Percentiles rank a stretch among this genome's conserved stretches.
phyloP scores from a whole-genome alignment of 1,140 invertebrate species.

The Conus betulinus region DNA sequence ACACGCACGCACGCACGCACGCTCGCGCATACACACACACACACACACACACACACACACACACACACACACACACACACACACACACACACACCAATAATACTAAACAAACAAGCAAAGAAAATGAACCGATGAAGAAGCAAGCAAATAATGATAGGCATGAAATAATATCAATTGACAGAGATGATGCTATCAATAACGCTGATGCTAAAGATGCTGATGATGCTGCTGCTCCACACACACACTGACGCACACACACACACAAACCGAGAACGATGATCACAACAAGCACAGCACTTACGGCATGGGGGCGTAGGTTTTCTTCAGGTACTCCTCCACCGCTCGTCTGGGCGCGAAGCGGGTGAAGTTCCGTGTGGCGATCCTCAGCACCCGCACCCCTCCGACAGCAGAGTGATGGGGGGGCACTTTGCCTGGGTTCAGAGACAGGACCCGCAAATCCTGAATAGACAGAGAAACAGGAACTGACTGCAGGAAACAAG shows the following conservation, averaged over 20 bases:
- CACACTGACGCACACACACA: too few species aligned
- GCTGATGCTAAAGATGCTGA: too few species aligned
- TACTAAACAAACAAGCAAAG: background rate
- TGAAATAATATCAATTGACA: too few species aligned
- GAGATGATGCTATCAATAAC: too few species aligned
- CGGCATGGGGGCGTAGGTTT: constrained; percentile 28
- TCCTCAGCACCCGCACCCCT: constrained; percentile 49
- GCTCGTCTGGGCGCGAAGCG: constrained; percentile 25
- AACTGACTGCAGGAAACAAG: too few species aligned
- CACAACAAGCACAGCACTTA: constrained; percentile 8
- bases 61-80: too few species aligned
- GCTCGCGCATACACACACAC: too few species aligned
- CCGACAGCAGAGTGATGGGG: constrained; percentile 46
- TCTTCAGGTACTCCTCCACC: constrained; percentile 48
- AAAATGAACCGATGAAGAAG: too few species aligned
- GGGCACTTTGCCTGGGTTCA: constrained; percentile 26
- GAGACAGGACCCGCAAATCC: constrained; percentile 46
- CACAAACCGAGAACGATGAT: background rate
- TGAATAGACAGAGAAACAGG: constrained; percentile 26
- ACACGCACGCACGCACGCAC: too few species aligned
- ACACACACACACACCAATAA: background rate
- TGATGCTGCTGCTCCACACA: background rate
- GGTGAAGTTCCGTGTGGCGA: constrained; percentile 39
- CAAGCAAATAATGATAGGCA: too few species aligned
- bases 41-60: too few species aligned